These are phyloP conservation scores for Ptychodera flava DNA, from an alignment of 35 echinoderm and acorn worm species.

Conservation along the genomic window DNA sequence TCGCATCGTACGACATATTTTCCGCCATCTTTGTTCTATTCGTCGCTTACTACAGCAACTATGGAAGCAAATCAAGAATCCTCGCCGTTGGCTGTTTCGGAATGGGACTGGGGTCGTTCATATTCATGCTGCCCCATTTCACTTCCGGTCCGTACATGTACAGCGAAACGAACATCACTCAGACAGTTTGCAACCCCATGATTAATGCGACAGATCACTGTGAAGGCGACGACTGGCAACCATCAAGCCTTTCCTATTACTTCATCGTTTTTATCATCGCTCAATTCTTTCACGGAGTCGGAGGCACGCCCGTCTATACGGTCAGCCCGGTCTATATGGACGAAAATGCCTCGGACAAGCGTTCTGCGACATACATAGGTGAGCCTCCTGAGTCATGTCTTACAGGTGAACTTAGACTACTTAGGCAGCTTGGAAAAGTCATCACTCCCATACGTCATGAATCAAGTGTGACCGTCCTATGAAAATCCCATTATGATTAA, in stretches of 20 bases:
- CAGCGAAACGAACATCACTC: neutral
- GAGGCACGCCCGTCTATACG: conserved; percentile 79
- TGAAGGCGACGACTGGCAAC: neutral
- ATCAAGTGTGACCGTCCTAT: too few relatives aligned
- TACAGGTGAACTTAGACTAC: too few relatives aligned
- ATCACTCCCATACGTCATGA: too few relatives aligned
- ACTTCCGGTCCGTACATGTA: conserved; percentile 42
- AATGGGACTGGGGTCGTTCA: conserved; percentile 41
- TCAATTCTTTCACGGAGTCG: conserved; percentile 89
- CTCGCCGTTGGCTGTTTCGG: conserved; percentile 25
- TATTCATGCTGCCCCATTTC: conserved; percentile 55
- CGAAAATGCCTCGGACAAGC: conserved; percentile 91
- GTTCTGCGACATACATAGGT: conserved; percentile 86
- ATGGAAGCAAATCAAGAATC: conserved; percentile 55
- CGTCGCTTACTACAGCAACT: conserved; percentile 44
- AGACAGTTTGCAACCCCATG: neutral
- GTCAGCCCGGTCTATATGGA: conserved; percentile 87
- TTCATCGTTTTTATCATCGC: conserved; percentile 91
- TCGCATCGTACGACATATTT: conserved; percentile 37
- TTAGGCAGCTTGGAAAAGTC: too few relatives aligned
- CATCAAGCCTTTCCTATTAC: conserved; percentile 8
- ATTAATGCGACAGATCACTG: neutral
- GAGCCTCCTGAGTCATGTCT: too few relatives aligned
- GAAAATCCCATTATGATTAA: too few relatives aligned
- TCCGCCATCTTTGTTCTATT: conserved; percentile 51